These are phyloP conservation scores for Chrysodeixis includens DNA, from an alignment of 2,888 invertebrate genomes.

Conservation along the genomic window DNA sequence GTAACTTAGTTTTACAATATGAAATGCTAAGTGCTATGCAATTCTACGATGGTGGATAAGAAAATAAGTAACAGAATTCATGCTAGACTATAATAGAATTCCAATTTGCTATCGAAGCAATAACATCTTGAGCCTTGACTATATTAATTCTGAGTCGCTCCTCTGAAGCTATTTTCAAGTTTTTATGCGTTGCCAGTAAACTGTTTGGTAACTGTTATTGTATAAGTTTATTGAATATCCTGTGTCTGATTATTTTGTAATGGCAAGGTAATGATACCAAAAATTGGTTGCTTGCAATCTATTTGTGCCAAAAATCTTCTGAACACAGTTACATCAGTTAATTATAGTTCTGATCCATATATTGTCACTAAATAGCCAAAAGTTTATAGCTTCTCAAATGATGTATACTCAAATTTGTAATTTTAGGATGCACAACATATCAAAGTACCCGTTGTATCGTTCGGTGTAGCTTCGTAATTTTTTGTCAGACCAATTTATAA, in stretches of 20 bases:
- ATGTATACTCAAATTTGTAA: too few species aligned
- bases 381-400: too few species aligned
- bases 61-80: conserved; percentile 56
- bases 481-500: neutral
- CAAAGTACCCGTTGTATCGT: too few species aligned
- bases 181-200: conserved; percentile 12
- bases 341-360: too few species aligned
- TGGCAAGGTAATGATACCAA: neutral
- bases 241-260: neutral
- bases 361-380: too few species aligned
- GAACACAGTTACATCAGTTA: too few species aligned
- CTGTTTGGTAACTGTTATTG: conserved; percentile 11
- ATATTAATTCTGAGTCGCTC: conserved; percentile 49
- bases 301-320: too few species aligned
- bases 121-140: conserved; percentile 55
- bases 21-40: conserved; percentile 53
- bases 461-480: neutral
- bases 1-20: conserved; percentile 39
- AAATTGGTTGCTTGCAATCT: too few species aligned
- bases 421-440: too few species aligned
- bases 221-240: neutral
- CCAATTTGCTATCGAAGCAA: conserved; percentile 55
- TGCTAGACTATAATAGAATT: conserved; percentile 58
- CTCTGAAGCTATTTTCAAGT: conserved; percentile 32
- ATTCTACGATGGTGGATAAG: conserved; percentile 56